Conservation (phyloP, 2,113 vertebrate species). For the Toxostoma redivivum region DNA sequence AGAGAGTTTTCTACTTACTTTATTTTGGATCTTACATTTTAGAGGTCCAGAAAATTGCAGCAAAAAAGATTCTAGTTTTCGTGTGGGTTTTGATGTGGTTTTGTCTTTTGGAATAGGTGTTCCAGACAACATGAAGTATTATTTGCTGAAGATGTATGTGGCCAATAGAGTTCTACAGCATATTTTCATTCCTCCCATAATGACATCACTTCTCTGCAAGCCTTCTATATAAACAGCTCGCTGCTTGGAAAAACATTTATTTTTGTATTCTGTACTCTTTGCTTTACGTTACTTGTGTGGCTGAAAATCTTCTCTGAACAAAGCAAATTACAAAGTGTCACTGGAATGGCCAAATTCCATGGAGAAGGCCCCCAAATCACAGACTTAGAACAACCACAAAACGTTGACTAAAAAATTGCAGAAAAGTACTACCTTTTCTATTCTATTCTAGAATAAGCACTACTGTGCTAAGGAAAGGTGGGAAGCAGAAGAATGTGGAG, state of each 20-base stretch:
- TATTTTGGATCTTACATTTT: background rate
- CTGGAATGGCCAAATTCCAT: conserved; percentile 9
- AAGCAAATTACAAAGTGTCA: conserved; percentile 48
- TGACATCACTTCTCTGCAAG: conserved; percentile 44
- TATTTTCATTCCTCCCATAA: conserved; percentile 9
- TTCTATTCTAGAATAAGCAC: background rate
- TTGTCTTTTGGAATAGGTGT: background rate
- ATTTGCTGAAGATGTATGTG: background rate
- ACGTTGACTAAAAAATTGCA: background rate
- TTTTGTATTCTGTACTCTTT: conserved; percentile 34
- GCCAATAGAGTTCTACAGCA: background rate
- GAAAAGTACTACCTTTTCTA: background rate
- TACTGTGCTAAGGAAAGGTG: background rate
- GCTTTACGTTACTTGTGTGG: background rate
- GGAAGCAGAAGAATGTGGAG: background rate
- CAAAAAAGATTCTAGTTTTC: background rate
- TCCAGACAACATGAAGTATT: background rate
- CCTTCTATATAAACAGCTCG: conserved; percentile 1
- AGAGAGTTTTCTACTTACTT: background rate
- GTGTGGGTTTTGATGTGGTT: background rate
- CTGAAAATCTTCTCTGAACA: conserved; percentile 4
- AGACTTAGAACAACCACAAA: conserved; percentile 32
- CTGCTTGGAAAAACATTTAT: conserved; percentile 42
- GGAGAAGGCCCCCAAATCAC: conserved; percentile 18
- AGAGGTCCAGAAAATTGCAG: background rate